phyloP scores from a whole-genome alignment of 2,888 invertebrate genomes.

The Leptarthrus brevirostris region DNA sequence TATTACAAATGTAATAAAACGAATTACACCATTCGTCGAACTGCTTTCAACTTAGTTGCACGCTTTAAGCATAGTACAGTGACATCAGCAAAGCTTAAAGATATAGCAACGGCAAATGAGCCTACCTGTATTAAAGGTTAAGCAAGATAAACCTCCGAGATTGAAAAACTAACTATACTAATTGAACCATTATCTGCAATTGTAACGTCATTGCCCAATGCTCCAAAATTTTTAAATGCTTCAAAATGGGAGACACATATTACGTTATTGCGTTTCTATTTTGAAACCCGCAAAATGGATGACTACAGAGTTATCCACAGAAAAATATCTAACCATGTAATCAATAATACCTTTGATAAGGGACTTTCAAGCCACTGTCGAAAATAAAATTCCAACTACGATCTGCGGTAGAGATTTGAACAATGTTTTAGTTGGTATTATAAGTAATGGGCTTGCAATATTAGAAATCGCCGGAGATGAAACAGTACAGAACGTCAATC shows the following conservation, averaged over 20 bases:
- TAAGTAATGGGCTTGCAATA: too few species aligned
- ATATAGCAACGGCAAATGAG: slow-evolving; percentile 28
- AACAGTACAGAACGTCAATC: too few species aligned
- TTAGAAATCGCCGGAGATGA: too few species aligned
- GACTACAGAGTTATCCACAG: slow-evolving; percentile 20
- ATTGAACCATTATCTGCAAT: slow-evolving; percentile 43
- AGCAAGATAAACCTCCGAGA: slow-evolving; percentile 46
- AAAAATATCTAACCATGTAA: neutral
- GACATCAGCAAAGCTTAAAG: slow-evolving; percentile 11
- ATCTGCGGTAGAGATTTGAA: too few species aligned
- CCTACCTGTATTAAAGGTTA: slow-evolving; percentile 31
- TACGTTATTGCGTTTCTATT: slow-evolving; percentile 22
- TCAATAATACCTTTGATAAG: too few species aligned
- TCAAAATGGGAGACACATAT: slow-evolving; percentile 27
- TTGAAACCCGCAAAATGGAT: slow-evolving; percentile 16
- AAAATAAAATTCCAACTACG: too few species aligned
- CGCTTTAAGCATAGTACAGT: slow-evolving; percentile 44
- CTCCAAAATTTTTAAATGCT: slow-evolving; percentile 4
- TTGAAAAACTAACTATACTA: slow-evolving; percentile 32
- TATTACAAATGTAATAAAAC: too few species aligned
- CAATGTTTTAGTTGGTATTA: too few species aligned
- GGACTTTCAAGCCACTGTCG: too few species aligned
- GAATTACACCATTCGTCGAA: too few species aligned
- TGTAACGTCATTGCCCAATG: slow-evolving; percentile 22
- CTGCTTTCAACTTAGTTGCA: too few species aligned